Evolutionary conservation across 2,797 vertebrate genomes (phyloP), one percentile per base, ranked within the genome.

Genomic region (Varecia variegata): DNA sequence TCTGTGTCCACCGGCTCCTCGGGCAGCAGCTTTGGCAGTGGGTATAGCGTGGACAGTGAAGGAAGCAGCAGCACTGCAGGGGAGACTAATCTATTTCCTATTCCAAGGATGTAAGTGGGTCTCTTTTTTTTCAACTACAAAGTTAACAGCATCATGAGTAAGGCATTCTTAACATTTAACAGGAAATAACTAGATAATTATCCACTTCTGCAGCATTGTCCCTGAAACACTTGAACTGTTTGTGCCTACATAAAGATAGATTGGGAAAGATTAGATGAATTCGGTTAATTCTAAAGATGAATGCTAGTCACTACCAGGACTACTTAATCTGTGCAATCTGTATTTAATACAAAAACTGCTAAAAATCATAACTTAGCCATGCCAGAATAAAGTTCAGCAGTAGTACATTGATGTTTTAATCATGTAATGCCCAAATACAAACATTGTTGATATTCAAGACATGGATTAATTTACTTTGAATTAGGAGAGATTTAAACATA

Each of bases 61-160:
- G 98, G 98, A 35, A 99, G 98, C 98, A 99, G 98, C 98, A 99
- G 98, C 87, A 98, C 99, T 43, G 98, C 99, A n/a, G 99, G 99
- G 96, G 99, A 99, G 96, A 99, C 98, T 95, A 99, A 99, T 97
- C 99, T 99, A 87, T 99, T 99, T 98, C 99, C 99, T 98, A 99
- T 99, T 82, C 99, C 99, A 93, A 99, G 99, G 98, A 99, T 99
- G 99, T 99, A 99, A 99, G 99, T 97, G 90, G 17, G 47, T 65
- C 40, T 81, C 47, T 40, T 43, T 67, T 60, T 30, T 35, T 17
- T 15, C 20, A 23, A 60, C 79, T 97, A 52, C 88, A 81, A 45
- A 86, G 71, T 85, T 93, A 95, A 70, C 50, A 90, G 85, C 79
- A n/a, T 67, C 79, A 10, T 94, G 95, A 96, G 81, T 94, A 92